These are phyloP conservation scores for Euleptes europaea DNA, from an alignment of 2,113 vertebrate species.

Conservation along the genomic window DNA sequence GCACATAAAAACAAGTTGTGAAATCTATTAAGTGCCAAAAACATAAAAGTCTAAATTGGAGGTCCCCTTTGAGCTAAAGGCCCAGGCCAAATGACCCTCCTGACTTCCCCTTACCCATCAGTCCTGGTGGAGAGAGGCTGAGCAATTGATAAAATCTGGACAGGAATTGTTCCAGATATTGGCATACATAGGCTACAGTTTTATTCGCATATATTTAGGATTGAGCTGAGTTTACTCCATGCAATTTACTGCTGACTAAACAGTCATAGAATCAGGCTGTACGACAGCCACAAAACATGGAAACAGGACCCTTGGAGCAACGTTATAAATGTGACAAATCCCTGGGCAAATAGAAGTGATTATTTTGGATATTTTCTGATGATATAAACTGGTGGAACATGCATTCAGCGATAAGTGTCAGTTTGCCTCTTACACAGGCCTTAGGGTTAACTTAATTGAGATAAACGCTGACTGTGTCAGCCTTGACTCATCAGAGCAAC, in stretches of 20 bases:
- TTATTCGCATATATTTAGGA: neutral
- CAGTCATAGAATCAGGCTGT: neutral
- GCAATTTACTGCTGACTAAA: neutral
- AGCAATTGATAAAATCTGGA: neutral
- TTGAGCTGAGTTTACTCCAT: neutral
- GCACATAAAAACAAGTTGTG: too few relatives aligned
- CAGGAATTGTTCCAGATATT: neutral
- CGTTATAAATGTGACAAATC: neutral
- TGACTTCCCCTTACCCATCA: too few relatives aligned
- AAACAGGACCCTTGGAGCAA: neutral
- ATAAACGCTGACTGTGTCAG: constrained; percentile 11
- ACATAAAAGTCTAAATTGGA: too few relatives aligned
- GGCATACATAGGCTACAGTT: neutral
- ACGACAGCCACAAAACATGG: neutral
- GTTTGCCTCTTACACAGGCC: constrained; percentile 15
- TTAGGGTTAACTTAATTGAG: constrained; percentile 22
- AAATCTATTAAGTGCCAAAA: too few relatives aligned
- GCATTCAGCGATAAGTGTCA: constrained; percentile 8
- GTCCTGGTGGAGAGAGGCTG: neutral
- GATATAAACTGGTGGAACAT: neutral
- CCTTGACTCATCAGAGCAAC: constrained; percentile 11
- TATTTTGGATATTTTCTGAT: constrained; percentile 9
- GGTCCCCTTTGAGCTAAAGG: too few relatives aligned
- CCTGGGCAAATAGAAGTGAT: neutral
- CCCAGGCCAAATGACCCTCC: too few relatives aligned